These are phyloP conservation scores for Polyergus mexicanus DNA, from an alignment of 1,140 invertebrate species.

Conservation along the genomic window DNA sequence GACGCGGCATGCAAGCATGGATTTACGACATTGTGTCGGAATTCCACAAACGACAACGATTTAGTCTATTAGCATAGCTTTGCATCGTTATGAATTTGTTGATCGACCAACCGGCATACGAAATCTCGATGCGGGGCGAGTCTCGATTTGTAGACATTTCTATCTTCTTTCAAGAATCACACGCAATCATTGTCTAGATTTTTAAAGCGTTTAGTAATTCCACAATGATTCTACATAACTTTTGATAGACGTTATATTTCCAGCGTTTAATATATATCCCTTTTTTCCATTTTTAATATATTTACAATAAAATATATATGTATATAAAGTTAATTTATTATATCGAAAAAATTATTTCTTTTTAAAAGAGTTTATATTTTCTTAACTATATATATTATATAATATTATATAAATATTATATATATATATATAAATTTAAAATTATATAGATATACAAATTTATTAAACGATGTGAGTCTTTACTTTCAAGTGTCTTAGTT, in stretches of 20 bases:
- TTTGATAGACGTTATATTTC: not conserved
- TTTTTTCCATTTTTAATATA: not conserved
- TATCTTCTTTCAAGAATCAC: not conserved
- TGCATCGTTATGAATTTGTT: slow-evolving; percentile 57
- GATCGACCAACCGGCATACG: not conserved
- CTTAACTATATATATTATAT: too few species aligned
- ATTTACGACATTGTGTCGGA: slow-evolving; percentile 47
- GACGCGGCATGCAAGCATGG: not conserved
- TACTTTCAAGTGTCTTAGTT: too few species aligned
- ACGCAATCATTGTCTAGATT: not conserved
- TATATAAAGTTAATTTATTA: not conserved
- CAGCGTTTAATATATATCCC: not conserved
- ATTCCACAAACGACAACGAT: slow-evolving; percentile 55
- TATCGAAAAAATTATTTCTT: not conserved
- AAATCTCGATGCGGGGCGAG: not conserved
- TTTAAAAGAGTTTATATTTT: not conserved
- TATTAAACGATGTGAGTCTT: too few species aligned
- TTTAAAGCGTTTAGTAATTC: not conserved
- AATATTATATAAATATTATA: too few species aligned
- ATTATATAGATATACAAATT: too few species aligned
- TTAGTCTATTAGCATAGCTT: slow-evolving; percentile 59
- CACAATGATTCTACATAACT: not conserved
- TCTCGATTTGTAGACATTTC: not conserved
- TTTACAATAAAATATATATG: not conserved
- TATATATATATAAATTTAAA: too few species aligned